A percentile compares a stretch with the other conserved stretches of the same genome.
Conservation (phyloP, 2,888 invertebrate genomes). For the Tetheella fluctuosa region DNA sequence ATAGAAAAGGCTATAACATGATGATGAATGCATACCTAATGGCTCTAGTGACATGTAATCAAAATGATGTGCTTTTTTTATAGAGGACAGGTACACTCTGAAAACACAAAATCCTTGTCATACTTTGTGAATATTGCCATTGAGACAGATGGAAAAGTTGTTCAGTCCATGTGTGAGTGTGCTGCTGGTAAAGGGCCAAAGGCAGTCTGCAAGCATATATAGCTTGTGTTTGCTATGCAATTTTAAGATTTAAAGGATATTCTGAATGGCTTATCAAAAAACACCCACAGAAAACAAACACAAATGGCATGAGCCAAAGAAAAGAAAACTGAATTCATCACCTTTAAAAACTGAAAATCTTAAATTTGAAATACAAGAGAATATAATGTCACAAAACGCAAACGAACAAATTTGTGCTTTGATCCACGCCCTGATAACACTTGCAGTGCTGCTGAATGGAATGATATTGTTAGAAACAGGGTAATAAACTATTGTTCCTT, state of each 20-base stretch:
- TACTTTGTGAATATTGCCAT: too few relatives aligned
- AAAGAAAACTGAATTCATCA: conserved; percentile 18
- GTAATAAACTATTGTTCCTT: conserved; percentile 22
- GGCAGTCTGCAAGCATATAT: conserved; percentile 16
- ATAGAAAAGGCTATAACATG: conserved; percentile 22
- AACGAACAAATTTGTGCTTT: conserved; percentile 16
- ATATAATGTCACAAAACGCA: conserved; percentile 18
- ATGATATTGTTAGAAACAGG: conserved; percentile 11
- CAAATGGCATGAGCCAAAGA: conserved; percentile 15
- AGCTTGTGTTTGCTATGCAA: conserved; percentile 17
- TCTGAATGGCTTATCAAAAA: conserved; percentile 13
- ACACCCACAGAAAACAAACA: conserved; percentile 19
- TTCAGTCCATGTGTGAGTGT: conserved; percentile 15
- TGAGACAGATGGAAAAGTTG: too few relatives aligned
- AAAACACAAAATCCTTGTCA: conserved; percentile 16
- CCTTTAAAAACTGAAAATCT: conserved; percentile 19
- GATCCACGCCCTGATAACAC: too few relatives aligned
- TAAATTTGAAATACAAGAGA: conserved; percentile 16
- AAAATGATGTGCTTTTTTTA: conserved; percentile 18
- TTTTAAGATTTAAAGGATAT: conserved; percentile 14
- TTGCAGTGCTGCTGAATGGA: too few relatives aligned
- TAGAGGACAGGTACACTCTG: conserved; percentile 20
- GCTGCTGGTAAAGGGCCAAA: conserved; percentile 16
- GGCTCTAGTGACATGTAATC: conserved; percentile 19
- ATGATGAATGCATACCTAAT: conserved; percentile 17